Base-by-base conservation (phyloP, 2,888 invertebrate genomes). In the Platycheirus rosarum region DNA sequence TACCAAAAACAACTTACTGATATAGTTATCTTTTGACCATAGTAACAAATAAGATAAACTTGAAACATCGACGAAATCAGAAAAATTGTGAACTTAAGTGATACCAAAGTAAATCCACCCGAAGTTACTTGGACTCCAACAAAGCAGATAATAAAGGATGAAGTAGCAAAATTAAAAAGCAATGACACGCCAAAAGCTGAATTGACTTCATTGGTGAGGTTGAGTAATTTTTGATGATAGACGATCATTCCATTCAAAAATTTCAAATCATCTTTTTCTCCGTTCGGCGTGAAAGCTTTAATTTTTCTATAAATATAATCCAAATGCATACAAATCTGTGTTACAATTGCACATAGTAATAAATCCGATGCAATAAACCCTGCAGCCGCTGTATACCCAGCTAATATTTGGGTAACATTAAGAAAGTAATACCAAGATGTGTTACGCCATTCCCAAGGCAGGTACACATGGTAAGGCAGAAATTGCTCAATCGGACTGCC, bases 251-350 rank as follows among this genome's bases (percentile, higher is more conserved):
- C 9, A 2, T 55, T 82, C 0, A 89, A 66, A 53, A 87, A 87
- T 5, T 40, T 3, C 13, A 78, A 5, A 71, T 88, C 87, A 0
- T 63, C 35, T 2, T 23, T 16, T 4, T 11, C 63, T 2, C 65
- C 49, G 0, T 82, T 85, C 0, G 88, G 86, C 0, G 76, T 57
- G 60, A 86, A 86, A 0, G 46, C 26, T 20, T 86, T 84, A 0
- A 89, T 84, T 2, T 80, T 66, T 2, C 60, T 60, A 4, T 80
- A 78, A 42, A 89, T 78, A 11, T 86, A 86, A 13, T 85, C 85
- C 49, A 87, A 89, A 63, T 90, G 90, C 90, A 90, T 90, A 8
- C 88, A 85, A n/a, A 89, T 71, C 40, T 89, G 88, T 2, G 86
- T 87, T 13, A 87, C 87, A 40, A 87, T 71, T 0, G 87, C 86